Base-by-base conservation (phyloP, 2,113 vertebrate species). In the Bubo bubo region DNA sequence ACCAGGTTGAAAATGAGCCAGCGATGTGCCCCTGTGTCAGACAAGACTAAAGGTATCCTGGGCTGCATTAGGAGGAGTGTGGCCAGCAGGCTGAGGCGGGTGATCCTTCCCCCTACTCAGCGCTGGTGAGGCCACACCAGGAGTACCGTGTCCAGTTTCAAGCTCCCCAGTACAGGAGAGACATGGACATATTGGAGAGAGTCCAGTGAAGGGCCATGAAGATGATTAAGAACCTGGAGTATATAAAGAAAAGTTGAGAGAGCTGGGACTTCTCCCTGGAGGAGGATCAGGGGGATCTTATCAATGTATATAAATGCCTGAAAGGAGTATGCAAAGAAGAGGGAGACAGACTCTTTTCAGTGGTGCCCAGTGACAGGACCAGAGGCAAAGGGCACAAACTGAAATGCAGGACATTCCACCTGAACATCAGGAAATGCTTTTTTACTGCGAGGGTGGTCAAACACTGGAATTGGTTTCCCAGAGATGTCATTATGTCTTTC, bases 101-200 rank as follows among this genome's bases (percentile, higher is more conserved):
- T 32, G 26, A 70, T 64, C 4, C 11, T 76, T 75, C 16, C 20
- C 10, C 24, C n/a, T 41, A 0, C 34, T 76, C 39, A 56, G 53
- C 2, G 0, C n/a, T 60, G 32, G 3, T 30, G 26, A 64, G 34
- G 15, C 15, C 41, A 43, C 30, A 17, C 9, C 2, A 8, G 27
- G 28, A 62, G 13, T 21, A 39, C 39, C 12, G 39, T 10, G 6
- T 41, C 37, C 37, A 55, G 34, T 21, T 62, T 22, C 1, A 7
- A 34, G 14, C 34, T 60, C 7, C 12, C 14, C 45, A 26, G 23
- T 5, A 27, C 7, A 34, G 5, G 10, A 56, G 9, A 72, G 58
- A 41, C 18, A 18, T 4, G 14, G 11, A 53, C 21, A 30, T 26
- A 30, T 26, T 30, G 2, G 1, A 70, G 23, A 76, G 8, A 37